phyloP scores from a whole-genome alignment of 2,888 invertebrate species.

The Cantharis rustica region DNA sequence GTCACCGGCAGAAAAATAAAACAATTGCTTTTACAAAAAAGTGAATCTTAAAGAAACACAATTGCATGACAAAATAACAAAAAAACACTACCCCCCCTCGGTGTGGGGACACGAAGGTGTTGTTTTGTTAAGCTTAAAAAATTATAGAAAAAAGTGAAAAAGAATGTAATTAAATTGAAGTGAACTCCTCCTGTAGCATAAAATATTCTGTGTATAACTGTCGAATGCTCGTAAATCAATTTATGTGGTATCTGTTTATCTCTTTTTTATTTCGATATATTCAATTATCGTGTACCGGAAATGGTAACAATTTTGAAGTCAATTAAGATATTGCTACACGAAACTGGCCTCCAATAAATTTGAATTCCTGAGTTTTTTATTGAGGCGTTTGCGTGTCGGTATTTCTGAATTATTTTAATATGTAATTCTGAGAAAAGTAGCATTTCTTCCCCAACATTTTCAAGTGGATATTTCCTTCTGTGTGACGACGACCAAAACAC shows the following conservation, averaged over 20 bases:
- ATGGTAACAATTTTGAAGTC: neutral
- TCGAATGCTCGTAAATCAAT: neutral
- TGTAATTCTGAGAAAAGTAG: neutral
- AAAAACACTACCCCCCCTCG: too few species aligned
- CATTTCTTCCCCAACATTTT: conserved; percentile 16
- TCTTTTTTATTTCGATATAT: neutral
- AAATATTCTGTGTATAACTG: neutral
- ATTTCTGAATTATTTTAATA: neutral
- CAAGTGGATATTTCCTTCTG: conserved; percentile 25
- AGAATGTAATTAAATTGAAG: too few species aligned
- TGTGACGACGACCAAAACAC: neutral
- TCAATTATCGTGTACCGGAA: neutral
- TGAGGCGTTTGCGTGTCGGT: neutral
- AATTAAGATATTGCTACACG: neutral
- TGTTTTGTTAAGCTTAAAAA: too few species aligned
- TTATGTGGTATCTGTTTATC: neutral
- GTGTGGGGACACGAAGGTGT: too few species aligned
- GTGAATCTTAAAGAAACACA: too few species aligned
- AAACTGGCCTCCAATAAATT: neutral
- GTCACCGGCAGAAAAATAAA: too few species aligned
- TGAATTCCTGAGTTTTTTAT: neutral
- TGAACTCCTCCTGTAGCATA: neutral
- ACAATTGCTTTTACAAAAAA: too few species aligned
- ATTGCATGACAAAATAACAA: too few species aligned
- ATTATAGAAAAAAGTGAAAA: too few species aligned